phyloP scores from a whole-genome alignment of 2,797 vertebrate species.

The Phoebastria nigripes region DNA sequence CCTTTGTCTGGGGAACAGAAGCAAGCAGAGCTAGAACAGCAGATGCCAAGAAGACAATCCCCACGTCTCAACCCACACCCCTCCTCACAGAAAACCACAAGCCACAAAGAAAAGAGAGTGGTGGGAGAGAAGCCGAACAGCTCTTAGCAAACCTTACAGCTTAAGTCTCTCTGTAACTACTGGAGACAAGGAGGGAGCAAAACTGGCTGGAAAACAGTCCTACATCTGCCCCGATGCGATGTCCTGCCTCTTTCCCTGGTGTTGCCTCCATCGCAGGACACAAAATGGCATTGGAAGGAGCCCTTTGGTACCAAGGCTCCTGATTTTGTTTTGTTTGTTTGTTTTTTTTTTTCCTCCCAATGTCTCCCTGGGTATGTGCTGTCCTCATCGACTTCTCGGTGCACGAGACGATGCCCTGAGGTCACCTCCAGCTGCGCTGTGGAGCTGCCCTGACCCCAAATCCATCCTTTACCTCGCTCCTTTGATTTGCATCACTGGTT shows the following conservation, averaged over 20 bases:
- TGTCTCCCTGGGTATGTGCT: background rate
- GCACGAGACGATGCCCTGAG: background rate
- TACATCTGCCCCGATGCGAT: fast-evolving
- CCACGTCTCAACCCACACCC: background rate
- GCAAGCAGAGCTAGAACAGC: background rate
- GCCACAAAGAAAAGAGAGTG: background rate
- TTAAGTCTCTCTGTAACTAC: background rate
- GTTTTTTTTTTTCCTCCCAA: background rate
- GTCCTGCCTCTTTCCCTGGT: background rate
- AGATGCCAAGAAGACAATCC: background rate
- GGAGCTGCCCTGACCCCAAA: background rate
- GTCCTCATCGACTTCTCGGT: background rate
- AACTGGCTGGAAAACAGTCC: background rate
- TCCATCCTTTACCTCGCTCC: background rate
- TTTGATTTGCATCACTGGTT: background rate
- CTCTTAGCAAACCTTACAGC: background rate
- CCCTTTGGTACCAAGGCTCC: background rate
- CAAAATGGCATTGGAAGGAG: background rate
- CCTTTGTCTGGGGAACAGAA: background rate
- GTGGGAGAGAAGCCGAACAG: background rate
- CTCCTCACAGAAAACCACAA: background rate
- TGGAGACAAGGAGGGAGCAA: background rate
- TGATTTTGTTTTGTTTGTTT: background rate
- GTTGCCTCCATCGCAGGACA: background rate
- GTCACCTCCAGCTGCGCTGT: background rate